Conservation (phyloP, 2,113 vertebrate species). For the Psittacus erithacus region DNA sequence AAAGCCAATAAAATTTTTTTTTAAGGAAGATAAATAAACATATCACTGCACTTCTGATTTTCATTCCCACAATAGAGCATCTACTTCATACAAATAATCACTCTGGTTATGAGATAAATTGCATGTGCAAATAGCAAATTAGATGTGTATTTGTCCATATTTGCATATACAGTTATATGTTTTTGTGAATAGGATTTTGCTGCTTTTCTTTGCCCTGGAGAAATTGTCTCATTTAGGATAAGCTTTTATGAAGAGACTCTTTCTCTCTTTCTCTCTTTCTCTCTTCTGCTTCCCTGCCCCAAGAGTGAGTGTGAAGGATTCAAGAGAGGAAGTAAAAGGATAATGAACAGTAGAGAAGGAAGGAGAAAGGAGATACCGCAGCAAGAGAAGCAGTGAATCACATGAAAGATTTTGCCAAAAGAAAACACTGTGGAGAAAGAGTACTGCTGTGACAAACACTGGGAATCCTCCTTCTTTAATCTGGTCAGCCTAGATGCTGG, state of each 20-base stretch:
- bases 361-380: background rate
- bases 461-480: background rate
- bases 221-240: background rate
- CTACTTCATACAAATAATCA: background rate
- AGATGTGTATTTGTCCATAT: background rate
- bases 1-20: background rate
- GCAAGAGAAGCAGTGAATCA: background rate
- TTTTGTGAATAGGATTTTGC: background rate
- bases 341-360: background rate
- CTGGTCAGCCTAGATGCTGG: background rate
- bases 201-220: background rate
- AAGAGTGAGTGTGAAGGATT: background rate
- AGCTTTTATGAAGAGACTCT: background rate
- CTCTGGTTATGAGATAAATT: background rate
- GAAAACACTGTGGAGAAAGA: background rate
- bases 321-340: background rate
- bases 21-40: constrained; percentile 18
- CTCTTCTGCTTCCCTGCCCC: background rate
- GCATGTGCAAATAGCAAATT: background rate
- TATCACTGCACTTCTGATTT: background rate
- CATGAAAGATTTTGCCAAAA: background rate
- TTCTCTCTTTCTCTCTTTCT: background rate
- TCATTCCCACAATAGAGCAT: background rate
- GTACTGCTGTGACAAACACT: background rate
- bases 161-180: background rate